Evolutionary conservation across 2,888 invertebrate genomes (phyloP).

Genomic region (Theodoxus fluviatilis): DNA sequence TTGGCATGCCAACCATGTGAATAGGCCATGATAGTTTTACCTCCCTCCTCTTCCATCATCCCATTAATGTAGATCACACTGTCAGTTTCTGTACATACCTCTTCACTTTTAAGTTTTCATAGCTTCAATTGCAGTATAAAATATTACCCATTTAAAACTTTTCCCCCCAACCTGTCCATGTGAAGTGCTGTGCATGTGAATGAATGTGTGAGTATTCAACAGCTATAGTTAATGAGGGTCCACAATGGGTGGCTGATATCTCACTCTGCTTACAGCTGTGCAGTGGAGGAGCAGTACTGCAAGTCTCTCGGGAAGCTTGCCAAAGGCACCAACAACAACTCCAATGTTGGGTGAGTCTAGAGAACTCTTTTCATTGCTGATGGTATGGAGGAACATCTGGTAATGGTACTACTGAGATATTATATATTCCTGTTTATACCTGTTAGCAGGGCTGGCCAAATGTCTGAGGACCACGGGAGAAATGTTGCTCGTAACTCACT

Average conservation of each 20-base stretch:
- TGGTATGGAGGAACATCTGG: too few species aligned
- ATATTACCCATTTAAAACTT: not conserved
- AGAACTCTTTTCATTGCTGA: not conserved
- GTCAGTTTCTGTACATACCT: too few species aligned
- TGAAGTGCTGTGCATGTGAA: constrained; percentile 3
- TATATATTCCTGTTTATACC: too few species aligned
- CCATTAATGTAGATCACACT: too few species aligned
- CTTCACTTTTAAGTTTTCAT: not conserved
- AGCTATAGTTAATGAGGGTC: not conserved
- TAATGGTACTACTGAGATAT: too few species aligned
- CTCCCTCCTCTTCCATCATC: too few species aligned
- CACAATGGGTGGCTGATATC: too few species aligned
- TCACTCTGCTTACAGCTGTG: constrained; percentile 71
- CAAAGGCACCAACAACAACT: constrained; percentile 72
- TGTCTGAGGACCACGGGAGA: too few species aligned
- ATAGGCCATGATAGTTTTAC: too few species aligned
- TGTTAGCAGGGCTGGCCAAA: too few species aligned
- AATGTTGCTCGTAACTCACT: too few species aligned
- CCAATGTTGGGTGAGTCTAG: constrained; percentile 51
- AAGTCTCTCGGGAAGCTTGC: constrained; percentile 89
- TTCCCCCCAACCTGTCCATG: not conserved
- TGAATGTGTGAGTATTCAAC: not conserved
- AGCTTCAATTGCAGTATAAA: not conserved
- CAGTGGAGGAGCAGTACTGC: constrained; percentile 91
- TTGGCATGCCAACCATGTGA: too few species aligned